A percentile compares a stretch with the other conserved stretches of the same genome.
Evolutionary conservation across 2,797 vertebrate genomes (phyloP).

Genomic region (Myotis findleyi): DNA sequence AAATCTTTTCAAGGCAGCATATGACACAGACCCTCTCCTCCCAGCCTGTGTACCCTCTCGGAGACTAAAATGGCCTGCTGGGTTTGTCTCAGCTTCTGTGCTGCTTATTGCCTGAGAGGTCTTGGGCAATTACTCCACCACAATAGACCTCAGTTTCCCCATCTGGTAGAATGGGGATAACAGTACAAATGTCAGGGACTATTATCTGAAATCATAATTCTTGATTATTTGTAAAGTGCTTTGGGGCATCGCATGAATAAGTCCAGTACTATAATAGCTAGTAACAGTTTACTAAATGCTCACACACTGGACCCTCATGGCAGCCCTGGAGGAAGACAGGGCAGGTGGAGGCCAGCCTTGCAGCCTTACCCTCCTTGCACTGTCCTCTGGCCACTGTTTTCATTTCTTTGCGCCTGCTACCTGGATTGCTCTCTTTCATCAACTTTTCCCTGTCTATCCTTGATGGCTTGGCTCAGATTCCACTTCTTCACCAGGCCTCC

Average conservation of each 20-base stretch:
- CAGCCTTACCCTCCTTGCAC: neutral
- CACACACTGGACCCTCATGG: accelerated
- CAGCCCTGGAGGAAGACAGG: neutral
- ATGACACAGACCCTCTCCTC: neutral
- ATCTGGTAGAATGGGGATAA: neutral
- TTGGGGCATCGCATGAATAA: neutral
- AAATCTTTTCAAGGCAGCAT: neutral
- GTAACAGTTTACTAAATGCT: neutral
- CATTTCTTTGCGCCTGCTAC: neutral
- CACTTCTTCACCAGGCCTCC: neutral
- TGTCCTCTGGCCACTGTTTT: neutral
- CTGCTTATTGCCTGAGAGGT: neutral
- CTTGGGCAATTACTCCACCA: constrained; percentile 1
- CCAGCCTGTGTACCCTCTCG: neutral
- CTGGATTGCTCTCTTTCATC: neutral
- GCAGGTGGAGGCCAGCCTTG: neutral
- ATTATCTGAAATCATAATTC: neutral
- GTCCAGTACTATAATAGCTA: neutral
- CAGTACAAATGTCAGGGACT: neutral
- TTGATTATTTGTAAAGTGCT: neutral
- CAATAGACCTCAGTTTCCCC: neutral
- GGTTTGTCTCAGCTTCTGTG: neutral
- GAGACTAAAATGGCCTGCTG: neutral
- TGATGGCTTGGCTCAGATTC: neutral
- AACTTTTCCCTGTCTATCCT: neutral